Percentiles rank a stretch among this genome's conserved stretches.
Evolutionary conservation across 2,113 vertebrate species (phyloP).

Genomic region (Poeciliopsis retropinna): DNA sequence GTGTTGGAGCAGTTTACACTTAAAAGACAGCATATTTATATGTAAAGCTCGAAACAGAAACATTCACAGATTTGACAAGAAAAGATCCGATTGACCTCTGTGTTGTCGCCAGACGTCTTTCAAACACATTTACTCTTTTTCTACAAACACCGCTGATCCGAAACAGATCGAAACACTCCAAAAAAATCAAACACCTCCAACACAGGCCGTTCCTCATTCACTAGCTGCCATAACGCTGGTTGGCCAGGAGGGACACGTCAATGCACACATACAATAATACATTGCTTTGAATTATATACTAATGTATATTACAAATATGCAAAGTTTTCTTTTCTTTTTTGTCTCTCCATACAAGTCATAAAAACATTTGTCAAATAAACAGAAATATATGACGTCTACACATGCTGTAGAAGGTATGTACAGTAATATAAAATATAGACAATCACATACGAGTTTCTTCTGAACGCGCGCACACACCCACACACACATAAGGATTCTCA

Average conservation of each 20-base stretch:
- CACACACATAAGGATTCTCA: constrained; percentile 39
- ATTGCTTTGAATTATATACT: constrained; percentile 54
- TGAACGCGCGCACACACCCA: constrained; percentile 33
- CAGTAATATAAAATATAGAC: constrained; percentile 69
- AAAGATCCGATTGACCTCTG: constrained; percentile 16
- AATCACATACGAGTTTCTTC: constrained; percentile 44
- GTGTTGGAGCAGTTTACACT: constrained; percentile 3
- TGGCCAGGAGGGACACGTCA: constrained; percentile 51
- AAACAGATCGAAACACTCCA: constrained; percentile 41
- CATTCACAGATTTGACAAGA: neutral
- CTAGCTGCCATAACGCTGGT: constrained; percentile 73
- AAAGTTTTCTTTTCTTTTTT: constrained; percentile 36
- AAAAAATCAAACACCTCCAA: constrained; percentile 41
- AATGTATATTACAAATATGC: constrained; percentile 72
- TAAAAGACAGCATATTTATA: constrained; percentile 10
- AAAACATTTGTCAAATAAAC: constrained; percentile 68
- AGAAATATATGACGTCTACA: constrained; percentile 65
- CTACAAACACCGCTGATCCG: constrained; percentile 26
- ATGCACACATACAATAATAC: constrained; percentile 53
- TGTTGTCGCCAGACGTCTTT: constrained; percentile 19
- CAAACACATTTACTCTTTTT: constrained; percentile 21
- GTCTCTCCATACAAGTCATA: constrained; percentile 45
- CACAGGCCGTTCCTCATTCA: constrained; percentile 63
- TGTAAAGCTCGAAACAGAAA: constrained; percentile 8
- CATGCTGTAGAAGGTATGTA: constrained; percentile 72